Evolutionary conservation across 2,888 invertebrate genomes (phyloP), one percentile per base, ranked within the genome.

Genomic region (Acrobasis consociella): DNA sequence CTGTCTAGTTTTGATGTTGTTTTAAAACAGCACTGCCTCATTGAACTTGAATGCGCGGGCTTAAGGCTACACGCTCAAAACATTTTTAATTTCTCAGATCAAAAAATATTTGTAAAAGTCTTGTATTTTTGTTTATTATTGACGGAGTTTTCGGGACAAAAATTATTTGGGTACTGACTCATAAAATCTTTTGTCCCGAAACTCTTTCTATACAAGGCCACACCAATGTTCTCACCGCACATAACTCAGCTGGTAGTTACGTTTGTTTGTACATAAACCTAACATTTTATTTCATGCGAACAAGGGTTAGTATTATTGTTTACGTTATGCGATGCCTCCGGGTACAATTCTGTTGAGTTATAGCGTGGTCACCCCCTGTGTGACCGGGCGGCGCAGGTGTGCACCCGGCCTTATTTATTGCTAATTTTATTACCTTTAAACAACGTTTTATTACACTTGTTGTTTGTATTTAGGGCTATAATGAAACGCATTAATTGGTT

Each of bases 271-370:
- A 69, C 71, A 75, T 74, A 77, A 66, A 66, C 64, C 67, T 78
- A 80, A 81, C 80, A 78, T 84, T 82, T 83, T 82, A 84, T 83
- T 81, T 75, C 79, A 78, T 70, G 64, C 60, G 64, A 70, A 77
- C 80, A 78, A 76, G 78, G 80, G 82, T 83, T 82, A 81, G 80
- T 83, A 84, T 83, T 80, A 83, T 84, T 83, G 83, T 85, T 82
- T 81, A 78, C 81, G 78, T 77, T 75, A 74, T 74, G 72, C 72
- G 74, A 73, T 74, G 83, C 89, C 86, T 80, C 75, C 73, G 88
- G 91, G 89, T 81, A 80, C 86, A 83, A 87, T 90, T 86, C 79
- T 67, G 85, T 76, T 90, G 88, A 90, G 80, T 89, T 90, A 91
- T 87, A 72, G 78, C 79, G 71, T 76, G 86, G 86, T 85, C 86